Conservation (phyloP, 2,888 invertebrate genomes). For the Rhopalosiphum nymphaeae region DNA sequence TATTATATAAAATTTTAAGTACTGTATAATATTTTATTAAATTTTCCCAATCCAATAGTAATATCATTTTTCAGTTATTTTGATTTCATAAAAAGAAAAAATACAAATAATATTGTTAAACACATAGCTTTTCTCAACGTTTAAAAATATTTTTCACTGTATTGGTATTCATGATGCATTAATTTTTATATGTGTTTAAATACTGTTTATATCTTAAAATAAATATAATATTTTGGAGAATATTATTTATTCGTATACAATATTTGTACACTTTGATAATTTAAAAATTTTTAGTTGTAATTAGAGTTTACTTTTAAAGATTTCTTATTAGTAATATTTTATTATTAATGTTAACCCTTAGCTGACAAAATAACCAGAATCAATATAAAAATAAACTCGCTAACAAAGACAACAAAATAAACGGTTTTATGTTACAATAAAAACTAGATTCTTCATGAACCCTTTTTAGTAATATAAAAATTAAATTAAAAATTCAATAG, state of each 20-base stretch:
- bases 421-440: conserved; percentile 5
- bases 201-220: background rate
- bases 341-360: background rate
- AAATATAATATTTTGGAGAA: background rate
- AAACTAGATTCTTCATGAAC: conserved; percentile 3
- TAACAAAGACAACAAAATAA: background rate
- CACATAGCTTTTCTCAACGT: background rate
- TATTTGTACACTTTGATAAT: background rate
- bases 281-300: background rate
- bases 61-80: background rate
- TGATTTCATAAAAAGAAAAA: background rate
- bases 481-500: conserved; percentile 34
- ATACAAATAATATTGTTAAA: background rate
- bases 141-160: background rate
- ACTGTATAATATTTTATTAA: background rate
- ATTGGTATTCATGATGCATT: background rate
- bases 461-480: conserved; percentile 6
- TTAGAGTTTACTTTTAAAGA: background rate
- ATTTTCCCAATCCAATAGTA: background rate
- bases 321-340: background rate
- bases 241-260: background rate
- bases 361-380: background rate
- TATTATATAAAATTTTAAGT: background rate
- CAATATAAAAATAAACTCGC: background rate
- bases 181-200: background rate